Evolutionary conservation across 2,888 invertebrate genomes (phyloP), one percentile per base, ranked within the genome.

Genomic region (Plutella xylostella): DNA sequence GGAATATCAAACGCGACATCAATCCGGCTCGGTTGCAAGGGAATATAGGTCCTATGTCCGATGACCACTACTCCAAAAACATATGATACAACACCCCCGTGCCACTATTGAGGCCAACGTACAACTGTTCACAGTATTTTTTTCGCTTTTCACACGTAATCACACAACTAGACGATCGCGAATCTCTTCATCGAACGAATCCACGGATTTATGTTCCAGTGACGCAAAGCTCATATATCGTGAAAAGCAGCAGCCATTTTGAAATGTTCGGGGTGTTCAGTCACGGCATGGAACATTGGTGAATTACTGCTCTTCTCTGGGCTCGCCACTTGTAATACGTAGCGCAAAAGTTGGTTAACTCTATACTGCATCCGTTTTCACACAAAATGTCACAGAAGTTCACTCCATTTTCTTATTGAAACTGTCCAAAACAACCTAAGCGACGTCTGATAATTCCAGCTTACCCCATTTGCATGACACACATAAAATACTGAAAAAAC

Each of bases 401-500:
- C 78, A 77, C 79, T 72, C 63, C 76, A 71, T 75, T 72, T 77
- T 73, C 72, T 67, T 65, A 72, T 71, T 77, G 69, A 76, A 78
- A 77, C 80, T 80, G 70, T 84, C 75, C 84, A 85, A 84, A 85
- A 85, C 84, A 85, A 83, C 83, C 76, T 80, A 78, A 72, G 77
- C 80, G 83, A 84, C 80, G 78, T 83, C 80, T 82, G 83, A 84
- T 78, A 79, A 84, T 75, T 82, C 79, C 80, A 87, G 85, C 85
- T 85, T 88, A 89, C 88, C 89, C 88, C 88, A 88, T 88, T 88
- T 88, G 88, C 87, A 88, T 88, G 88, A 88, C 88, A 88, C 87
- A 88, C 88, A 87, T 88, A 87, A 87, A 85, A 86, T 86, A 85
- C 73, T 74, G 85, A 85, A 77, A 79, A 80, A 78, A 72, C 82